Base-by-base conservation (phyloP, 2,797 vertebrate genomes). In the Cynopterus sphinx region DNA sequence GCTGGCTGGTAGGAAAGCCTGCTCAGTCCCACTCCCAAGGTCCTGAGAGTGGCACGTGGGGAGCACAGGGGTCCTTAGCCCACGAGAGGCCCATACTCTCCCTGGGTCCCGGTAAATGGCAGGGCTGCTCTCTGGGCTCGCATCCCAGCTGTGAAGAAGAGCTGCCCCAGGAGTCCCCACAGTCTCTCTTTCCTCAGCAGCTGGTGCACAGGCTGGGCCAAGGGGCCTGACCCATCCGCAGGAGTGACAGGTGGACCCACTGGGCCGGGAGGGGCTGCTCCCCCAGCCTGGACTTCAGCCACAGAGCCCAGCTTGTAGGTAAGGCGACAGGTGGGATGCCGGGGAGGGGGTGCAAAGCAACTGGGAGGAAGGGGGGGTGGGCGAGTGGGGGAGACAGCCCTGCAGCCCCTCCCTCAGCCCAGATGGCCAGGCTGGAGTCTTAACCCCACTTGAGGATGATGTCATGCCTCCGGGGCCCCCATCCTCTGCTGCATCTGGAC, bases 391-490 rank as follows among this genome's bases (percentile, higher is more conserved):
- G 59, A 77, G n/a, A 33, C 65, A 33, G 36, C 46, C 6, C 7
- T 9, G 63, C 6, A 21, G 59, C 63, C 75, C 61, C 59, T 39
- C 65, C 70, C 57, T 55, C 15, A 41, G 78, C 61, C 85, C 82
- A 67, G 49, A 84, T 1, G 59, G 67, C 28, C 73, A 5, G 31
- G 73, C 43, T 17, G 67, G 57, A 84, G n/a, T 63, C n/a, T 9
- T 93, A 65, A 93, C 51, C 68, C 77, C 65, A 26, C 75, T 85
- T 36, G 67, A 7, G 41, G 89, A 91, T 71, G 94, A 78, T 68
- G 84, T 73, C 84, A 91, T 61, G 71, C 43, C 43, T 87, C 26
- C 36, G 21, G 13, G 17, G 71, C 46, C 87, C 49, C 41, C 73
- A n/a, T 77, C 57, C 21, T 24, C 71, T 3, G 59, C 49, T 65